Percentiles rank a stretch among this genome's conserved stretches.
Evolutionary conservation across 2,113 vertebrate species (phyloP).

Genomic region (Chamaetylas fuelleborni): DNA sequence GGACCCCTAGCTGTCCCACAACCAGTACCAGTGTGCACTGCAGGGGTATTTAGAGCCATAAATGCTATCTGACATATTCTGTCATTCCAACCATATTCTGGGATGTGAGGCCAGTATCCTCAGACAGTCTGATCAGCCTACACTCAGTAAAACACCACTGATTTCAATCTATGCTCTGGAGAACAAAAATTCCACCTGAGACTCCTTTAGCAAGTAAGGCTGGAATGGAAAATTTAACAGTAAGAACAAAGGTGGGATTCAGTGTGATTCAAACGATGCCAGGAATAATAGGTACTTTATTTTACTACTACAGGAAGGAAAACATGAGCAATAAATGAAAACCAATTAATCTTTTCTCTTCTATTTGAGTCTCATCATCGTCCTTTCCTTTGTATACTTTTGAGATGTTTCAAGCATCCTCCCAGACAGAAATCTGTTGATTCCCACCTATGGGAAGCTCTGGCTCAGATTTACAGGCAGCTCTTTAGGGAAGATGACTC

Average conservation of each 20-base stretch:
- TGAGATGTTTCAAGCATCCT: background rate
- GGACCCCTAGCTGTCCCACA: background rate
- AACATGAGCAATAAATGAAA: background rate
- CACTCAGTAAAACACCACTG: background rate
- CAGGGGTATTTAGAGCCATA: background rate
- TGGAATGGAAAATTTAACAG: background rate
- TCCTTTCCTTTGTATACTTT: background rate
- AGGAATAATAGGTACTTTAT: conserved; percentile 1
- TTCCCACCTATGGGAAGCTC: background rate
- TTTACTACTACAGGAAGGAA: background rate
- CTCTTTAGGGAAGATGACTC: background rate
- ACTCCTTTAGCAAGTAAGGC: background rate
- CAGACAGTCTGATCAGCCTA: background rate
- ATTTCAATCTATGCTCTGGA: background rate
- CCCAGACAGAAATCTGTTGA: background rate
- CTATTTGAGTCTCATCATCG: background rate
- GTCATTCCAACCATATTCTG: background rate
- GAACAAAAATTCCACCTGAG: background rate
- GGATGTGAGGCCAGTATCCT: background rate
- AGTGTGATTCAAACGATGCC: background rate
- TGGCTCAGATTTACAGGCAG: background rate
- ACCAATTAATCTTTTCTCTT: background rate
- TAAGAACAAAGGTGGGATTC: background rate
- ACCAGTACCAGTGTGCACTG: background rate
- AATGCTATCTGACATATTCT: background rate